Conservation (phyloP, 2,888 invertebrate species). For the Muschampia plurimacula region DNA sequence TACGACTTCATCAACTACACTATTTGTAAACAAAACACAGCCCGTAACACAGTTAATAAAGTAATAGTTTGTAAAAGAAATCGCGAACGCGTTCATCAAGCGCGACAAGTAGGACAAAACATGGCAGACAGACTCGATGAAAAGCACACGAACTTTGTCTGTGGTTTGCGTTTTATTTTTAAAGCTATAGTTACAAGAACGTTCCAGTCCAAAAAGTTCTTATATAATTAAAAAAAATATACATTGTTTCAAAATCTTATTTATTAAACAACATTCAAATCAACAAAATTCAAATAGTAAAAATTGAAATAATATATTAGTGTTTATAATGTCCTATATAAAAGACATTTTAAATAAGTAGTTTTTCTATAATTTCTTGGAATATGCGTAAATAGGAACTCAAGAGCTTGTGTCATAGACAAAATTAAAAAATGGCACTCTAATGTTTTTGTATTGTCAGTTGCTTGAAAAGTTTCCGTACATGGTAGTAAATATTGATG, state of each 20-base stretch:
- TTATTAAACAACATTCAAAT: not conserved
- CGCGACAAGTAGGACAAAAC: slow-evolving; percentile 86
- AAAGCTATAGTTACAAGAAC: slow-evolving; percentile 55
- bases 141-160: slow-evolving; percentile 79
- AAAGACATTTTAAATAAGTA: not conserved
- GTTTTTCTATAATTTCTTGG: not conserved
- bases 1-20: slow-evolving; percentile 69
- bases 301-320: not conserved
- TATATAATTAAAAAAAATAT: not conserved
- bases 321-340: not conserved
- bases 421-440: slow-evolving; percentile 37
- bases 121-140: slow-evolving; percentile 78
- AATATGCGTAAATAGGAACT: slow-evolving; percentile 53
- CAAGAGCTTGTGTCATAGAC: slow-evolving; percentile 54
- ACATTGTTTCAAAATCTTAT: not conserved
- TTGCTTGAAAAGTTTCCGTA: not conserved
- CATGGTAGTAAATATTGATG: slow-evolving; percentile 12
- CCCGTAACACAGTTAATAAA: slow-evolving; percentile 79
- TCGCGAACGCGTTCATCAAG: slow-evolving; percentile 82
- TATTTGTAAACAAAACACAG: slow-evolving; percentile 83
- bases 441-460: slow-evolving; percentile 24
- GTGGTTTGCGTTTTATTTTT: slow-evolving; percentile 72
- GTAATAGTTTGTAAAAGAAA: slow-evolving; percentile 74
- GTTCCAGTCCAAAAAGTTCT: slow-evolving; percentile 23
- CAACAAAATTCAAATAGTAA: not conserved